phyloP scores from a whole-genome alignment of 1,140 invertebrate genomes.

The Apis florea region DNA sequence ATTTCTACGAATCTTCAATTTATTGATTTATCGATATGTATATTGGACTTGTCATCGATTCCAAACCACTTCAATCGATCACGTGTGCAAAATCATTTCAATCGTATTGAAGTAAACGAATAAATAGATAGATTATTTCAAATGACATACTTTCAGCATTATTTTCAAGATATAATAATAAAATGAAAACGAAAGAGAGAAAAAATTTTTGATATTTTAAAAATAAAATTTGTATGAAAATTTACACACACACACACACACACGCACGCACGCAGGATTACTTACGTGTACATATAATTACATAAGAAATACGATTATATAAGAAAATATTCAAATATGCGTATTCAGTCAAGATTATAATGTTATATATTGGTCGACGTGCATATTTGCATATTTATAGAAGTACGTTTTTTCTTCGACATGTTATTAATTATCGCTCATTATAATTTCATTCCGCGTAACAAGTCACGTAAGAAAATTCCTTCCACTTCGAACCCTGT shows the following conservation, averaged over 20 bases:
- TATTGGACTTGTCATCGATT: not conserved
- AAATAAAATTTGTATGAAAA: not conserved
- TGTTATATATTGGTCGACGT: not conserved
- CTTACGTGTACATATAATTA: not conserved
- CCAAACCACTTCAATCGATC: not conserved
- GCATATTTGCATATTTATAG: constrained; percentile 7
- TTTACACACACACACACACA: no score
- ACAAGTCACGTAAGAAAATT: not conserved
- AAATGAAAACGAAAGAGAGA: no score
- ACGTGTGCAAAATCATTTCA: not conserved
- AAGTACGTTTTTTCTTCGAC: not conserved
- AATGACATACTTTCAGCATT: not conserved
- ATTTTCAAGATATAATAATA: not conserved
- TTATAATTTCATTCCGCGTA: not conserved
- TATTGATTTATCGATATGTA: no score
- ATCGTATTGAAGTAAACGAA: not conserved
- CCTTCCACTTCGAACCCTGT: not conserved
- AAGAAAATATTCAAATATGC: not conserved
- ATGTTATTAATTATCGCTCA: constrained; percentile 9
- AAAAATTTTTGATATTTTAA: not conserved
- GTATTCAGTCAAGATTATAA: not conserved
- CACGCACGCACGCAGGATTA: no score
- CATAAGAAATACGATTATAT: not conserved
- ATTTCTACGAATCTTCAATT: not conserved
- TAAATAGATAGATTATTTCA: not conserved